Percentiles rank a stretch among this genome's conserved stretches.
phyloP scores from a whole-genome alignment of 2,888 invertebrate species.

The Theretra japonica region DNA sequence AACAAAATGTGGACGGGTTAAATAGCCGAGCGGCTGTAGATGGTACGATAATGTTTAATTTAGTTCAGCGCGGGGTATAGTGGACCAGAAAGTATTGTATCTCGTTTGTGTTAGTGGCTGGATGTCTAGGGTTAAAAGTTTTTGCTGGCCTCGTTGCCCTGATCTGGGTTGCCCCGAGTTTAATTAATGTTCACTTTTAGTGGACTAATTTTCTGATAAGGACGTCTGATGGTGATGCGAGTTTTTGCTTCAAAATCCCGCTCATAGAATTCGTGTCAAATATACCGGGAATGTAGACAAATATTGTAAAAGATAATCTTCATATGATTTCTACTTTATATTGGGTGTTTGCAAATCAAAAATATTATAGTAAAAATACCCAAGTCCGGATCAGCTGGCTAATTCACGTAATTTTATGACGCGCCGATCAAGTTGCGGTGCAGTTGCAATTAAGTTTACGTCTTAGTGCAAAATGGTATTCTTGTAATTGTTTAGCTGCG shows the following conservation, averaged over 20 bases:
- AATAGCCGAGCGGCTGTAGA: constrained; percentile 8
- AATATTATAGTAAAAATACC: no score
- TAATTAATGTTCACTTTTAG: constrained; percentile 17
- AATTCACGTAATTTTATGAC: no score
- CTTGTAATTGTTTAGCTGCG: no score
- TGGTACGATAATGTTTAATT: constrained; percentile 26
- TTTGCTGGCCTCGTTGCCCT: constrained; percentile 1
- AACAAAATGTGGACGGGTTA: constrained; percentile 29
- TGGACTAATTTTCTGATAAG: constrained; percentile 11
- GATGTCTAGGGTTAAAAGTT: constrained; percentile 19
- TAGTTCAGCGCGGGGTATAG: constrained; percentile 1
- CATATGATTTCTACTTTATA: no score
- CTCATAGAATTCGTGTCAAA: no score
- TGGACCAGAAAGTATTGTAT: constrained; percentile 20
- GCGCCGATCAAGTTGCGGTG: no score
- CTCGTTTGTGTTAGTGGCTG: constrained; percentile 16
- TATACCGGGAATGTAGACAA: no score
- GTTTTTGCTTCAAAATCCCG: not conserved
- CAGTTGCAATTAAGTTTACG: no score
- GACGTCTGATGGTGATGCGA: not conserved
- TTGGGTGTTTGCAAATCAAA: no score
- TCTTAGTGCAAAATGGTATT: no score
- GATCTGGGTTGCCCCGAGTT: constrained; percentile 4
- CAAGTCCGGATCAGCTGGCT: no score
- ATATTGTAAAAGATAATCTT: no score